These are phyloP conservation scores for Epinotia bilunana DNA, from an alignment of 2,888 invertebrate species.

Conservation along the genomic window DNA sequence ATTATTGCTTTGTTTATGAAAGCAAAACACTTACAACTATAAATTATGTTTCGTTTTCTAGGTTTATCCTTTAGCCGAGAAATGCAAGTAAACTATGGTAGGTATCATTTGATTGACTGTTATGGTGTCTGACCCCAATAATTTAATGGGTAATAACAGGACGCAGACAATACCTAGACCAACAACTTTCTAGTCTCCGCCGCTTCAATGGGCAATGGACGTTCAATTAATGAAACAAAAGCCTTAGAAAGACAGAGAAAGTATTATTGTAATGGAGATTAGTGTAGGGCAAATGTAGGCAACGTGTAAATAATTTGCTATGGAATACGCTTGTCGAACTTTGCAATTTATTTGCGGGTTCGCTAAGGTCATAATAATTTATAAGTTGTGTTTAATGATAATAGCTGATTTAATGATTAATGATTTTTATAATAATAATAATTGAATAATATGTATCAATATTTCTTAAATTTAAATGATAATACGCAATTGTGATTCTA, in stretches of 20 bases:
- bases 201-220: conserved; percentile 15
- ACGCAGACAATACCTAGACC: conserved; percentile 8
- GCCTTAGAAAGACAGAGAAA: conserved; percentile 11
- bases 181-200: conserved; percentile 25
- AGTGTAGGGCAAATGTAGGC: conserved; percentile 18
- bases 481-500: too few relatives aligned
- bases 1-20: too few relatives aligned
- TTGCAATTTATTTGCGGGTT: conserved; percentile 17
- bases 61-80: conserved; percentile 1
- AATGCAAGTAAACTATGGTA: conserved; percentile 2
- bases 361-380: not conserved
- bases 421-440: too few relatives aligned
- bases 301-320: not conserved
- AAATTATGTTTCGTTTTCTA: not conserved
- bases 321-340: conserved; percentile 18
- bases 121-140: conserved; percentile 16
- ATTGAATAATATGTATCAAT: too few relatives aligned
- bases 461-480: too few relatives aligned
- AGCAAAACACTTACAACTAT: not conserved
- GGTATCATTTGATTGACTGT: conserved; percentile 12
- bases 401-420: not conserved
- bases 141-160: conserved; percentile 16
- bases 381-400: not conserved
- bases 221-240: conserved; percentile 7
- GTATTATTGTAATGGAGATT: conserved; percentile 12